Base-by-base conservation (phyloP, 2,797 vertebrate species). In the Muscicapa comitata region DNA sequence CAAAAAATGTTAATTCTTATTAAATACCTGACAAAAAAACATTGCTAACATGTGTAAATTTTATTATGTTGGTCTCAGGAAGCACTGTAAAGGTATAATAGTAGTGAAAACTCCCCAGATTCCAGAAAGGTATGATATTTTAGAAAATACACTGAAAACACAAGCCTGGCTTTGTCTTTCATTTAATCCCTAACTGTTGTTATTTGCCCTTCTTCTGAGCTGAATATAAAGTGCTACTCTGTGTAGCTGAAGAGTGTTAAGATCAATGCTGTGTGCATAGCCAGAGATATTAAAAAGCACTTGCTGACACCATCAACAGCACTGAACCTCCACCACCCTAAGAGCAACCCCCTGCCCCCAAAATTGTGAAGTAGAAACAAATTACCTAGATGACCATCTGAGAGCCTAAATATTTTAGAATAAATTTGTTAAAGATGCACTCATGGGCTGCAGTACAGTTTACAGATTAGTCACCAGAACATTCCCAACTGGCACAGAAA, bases 131-230 rank as follows among this genome's bases (percentile, higher is more conserved):
- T 9, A 48, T 8, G 9, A 8, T 72, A 29, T 82, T 91, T 75
- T 79, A 57, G 15, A 72, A 50, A 74, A 74, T 45, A 50, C 16
- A 8, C 18, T 33, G 43, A 66, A 83, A 42, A 77, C 43, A 81
- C 14, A 65, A 72, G 6, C n/a, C 35, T 90, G 26, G 11, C 43
- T 79, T 33, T 71, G 18, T 58, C 42, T 91, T 94, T 91, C 47
- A 43, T 85, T 65, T 85, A 58, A 31, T 88, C 20, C 25, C 51
- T 65, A 54, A 50, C 57, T 62, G 28, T 58, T 72, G 35, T 59
- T 75, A 73, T 79, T 95, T 90, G 42, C 42, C 24, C n/a, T 82
- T 90, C 47, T 65, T 72, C 70, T 75, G 29, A 63, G 45, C 6
- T 68, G 75, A 85, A 53, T 85, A 65, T 65, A 28, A 58, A 79